Evolutionary conservation across 2,113 vertebrate species (phyloP), one percentile per base, ranked within the genome.

Genomic region (Neopipo cinnamomea): DNA sequence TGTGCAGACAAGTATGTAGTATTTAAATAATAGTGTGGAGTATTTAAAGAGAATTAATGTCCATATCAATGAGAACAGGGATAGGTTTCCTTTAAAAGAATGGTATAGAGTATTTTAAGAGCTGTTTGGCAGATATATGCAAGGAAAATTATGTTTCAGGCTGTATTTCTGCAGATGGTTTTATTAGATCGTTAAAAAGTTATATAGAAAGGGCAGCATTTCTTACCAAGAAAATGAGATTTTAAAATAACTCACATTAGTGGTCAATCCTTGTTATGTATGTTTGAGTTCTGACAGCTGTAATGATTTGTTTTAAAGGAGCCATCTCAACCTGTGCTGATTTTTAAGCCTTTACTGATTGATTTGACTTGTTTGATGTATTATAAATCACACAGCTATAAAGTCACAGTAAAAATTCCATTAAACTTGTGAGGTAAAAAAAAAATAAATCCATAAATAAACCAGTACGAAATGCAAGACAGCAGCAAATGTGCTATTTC

Each of bases 311-410:
- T 97, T 97, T 97, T 97, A 93, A 93, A 93, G 95, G 80, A 75
- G 61, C 62, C 94, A 49, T 79, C 93, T 95, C 95, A 96, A 96
- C 81, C 77, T 95, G 83, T 92, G 83, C 76, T 97, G 91, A 97
- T 97, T 97, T 97, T 97, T 92, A 96, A 97, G 86, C 74, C 80
- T 92, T 75, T 79, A 58, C 93, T 95, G 95, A 97, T 96, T 96
- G 94, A 97, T 95, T 97, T 97, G 78, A 63, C 76, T 88, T 95
- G 81, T 97, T 97, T 98, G 94, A 97, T 96, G 96, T 95, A 96
- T 97, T 97, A 97, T 97, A 97, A 97, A 97, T 97, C 92, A 98
- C 82, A 97, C 91, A 95, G 85, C 74, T 94, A 94, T 96, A 97
- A 97, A 97, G 95, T 95, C 97, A 96, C 85, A 82, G 93, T 89